These are phyloP conservation scores for Salvelinus alpinus DNA, from an alignment of 2,113 vertebrate species.

Conservation along the genomic window DNA sequence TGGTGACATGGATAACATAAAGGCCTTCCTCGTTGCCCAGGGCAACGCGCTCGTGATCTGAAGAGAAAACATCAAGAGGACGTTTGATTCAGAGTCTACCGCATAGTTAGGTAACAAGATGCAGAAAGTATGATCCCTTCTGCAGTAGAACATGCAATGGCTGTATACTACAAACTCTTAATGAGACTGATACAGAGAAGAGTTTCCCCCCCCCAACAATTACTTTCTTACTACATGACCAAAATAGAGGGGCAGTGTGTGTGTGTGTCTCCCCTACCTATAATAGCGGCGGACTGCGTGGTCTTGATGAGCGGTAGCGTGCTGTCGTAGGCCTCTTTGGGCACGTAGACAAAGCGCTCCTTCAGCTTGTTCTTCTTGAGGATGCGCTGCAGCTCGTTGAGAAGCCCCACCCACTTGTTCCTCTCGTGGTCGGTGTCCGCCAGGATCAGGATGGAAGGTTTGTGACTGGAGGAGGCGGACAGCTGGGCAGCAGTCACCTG, in stretches of 20 bases:
- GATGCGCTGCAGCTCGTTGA: constrained; percentile 93
- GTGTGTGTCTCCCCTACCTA: constrained; percentile 68
- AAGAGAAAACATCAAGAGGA: constrained; percentile 19
- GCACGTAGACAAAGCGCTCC: constrained; percentile 93
- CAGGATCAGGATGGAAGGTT: constrained; percentile 92
- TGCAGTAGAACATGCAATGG: not conserved
- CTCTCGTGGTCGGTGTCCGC: constrained; percentile 93
- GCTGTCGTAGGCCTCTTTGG: constrained; percentile 98
- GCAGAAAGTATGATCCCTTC: not conserved
- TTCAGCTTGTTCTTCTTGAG: constrained; percentile 97
- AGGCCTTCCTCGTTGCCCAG: constrained; percentile 97
- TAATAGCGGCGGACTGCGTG: constrained; percentile 92
- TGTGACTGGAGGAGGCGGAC: constrained; percentile 85
- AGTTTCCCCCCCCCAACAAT: not conserved
- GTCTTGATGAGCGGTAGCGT: constrained; percentile 97
- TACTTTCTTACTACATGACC: not conserved
- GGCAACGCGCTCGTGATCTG: constrained; percentile 96
- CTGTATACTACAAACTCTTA: not conserved
- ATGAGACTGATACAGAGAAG: not conserved
- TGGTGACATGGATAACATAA: constrained; percentile 96
- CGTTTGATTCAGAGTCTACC: not conserved
- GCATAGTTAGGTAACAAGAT: not conserved
- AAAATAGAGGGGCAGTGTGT: too few species aligned
- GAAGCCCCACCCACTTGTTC: constrained; percentile 93
- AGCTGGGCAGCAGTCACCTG: constrained; percentile 96